Evolutionary conservation across 2,113 vertebrate genomes (phyloP).

Genomic region (Motacilla tschutschensis): DNA sequence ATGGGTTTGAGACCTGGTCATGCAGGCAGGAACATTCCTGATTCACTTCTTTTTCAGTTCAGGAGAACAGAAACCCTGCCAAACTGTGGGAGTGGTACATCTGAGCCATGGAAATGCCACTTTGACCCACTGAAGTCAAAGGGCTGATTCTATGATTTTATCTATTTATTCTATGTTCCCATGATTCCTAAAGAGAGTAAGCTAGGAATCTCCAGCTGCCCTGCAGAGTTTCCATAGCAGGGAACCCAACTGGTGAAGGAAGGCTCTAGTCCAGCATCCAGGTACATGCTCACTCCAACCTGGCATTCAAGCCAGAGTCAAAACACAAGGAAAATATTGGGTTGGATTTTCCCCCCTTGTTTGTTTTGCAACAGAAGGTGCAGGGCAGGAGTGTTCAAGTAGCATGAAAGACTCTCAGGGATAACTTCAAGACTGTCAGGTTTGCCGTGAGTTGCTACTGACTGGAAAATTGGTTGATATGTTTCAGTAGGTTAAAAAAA

Average conservation of each 20-base stretch:
- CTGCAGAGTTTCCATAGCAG: not conserved
- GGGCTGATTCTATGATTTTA: not conserved
- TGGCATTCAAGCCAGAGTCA: not conserved
- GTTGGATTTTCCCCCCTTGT: fast-evolving
- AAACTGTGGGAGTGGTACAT: not conserved
- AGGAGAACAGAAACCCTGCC: not conserved
- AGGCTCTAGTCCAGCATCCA: not conserved
- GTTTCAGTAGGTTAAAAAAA: not conserved
- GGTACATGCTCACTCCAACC: not conserved
- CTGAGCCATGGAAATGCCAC: not conserved
- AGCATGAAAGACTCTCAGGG: not conserved
- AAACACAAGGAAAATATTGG: not conserved
- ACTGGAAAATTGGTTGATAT: not conserved
- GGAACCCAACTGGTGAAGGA: not conserved
- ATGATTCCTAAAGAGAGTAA: not conserved
- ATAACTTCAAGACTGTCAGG: not conserved
- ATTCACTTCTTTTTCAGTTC: not conserved
- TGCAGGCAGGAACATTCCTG: not conserved
- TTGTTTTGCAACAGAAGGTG: not conserved
- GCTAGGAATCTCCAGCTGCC: not conserved
- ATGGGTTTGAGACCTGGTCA: not conserved
- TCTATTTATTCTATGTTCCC: not conserved
- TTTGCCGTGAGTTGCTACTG: not conserved
- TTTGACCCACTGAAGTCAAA: not conserved
- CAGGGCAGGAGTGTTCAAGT: not conserved